Base-by-base conservation (phyloP, 1,140 invertebrate species). In the Mycetomoellerius zeteki region DNA sequence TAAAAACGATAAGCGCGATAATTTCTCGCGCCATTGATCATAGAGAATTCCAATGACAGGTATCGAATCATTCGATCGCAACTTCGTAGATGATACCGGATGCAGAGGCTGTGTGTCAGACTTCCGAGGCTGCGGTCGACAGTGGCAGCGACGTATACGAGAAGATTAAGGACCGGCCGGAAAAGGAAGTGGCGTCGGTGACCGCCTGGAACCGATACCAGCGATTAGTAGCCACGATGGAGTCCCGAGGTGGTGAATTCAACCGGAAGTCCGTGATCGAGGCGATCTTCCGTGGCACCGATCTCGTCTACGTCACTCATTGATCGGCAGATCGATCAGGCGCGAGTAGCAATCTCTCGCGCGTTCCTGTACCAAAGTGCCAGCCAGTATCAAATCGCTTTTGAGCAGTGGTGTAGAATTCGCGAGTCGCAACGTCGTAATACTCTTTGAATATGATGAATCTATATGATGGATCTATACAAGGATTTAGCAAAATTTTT, bases 141-240 rank as follows among this genome's bases (percentile, higher is more conserved):
- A 89, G 72, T 43, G 69, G 85, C 69, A n/a, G 19, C 80, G 89
- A 91, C 21, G 76, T 88, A 8, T 85, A 80, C 58, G 86, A 88
- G 67, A 92, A 91, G 81, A 90, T 89, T 77, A 91, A 89, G 88
- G 88, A 69, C 64, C 73, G 27, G 47, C 75, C 88, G 89, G 89
- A 94, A 92, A 81, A 89, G 89, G 93, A 94, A 88, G 89, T 85
- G 87, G 91, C 92, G 37, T 85, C 90, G 84, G 85, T 90, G 37
- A 94, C 93, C 12, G 94, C 94, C 0, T 94, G 94, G 94, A 91
- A 89, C 21, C 91, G 92, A 88, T 94, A 94, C 75, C 90, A 92
- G 73, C 91, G 91, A 56, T 92, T 94, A 30, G 86, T 94, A 27
- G 87, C 90, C 33, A 67, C 91, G 71, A 91, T 94, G 76, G 89